Base-by-base conservation (phyloP, 2,888 invertebrate genomes). In the Herminia tarsipennalis region DNA sequence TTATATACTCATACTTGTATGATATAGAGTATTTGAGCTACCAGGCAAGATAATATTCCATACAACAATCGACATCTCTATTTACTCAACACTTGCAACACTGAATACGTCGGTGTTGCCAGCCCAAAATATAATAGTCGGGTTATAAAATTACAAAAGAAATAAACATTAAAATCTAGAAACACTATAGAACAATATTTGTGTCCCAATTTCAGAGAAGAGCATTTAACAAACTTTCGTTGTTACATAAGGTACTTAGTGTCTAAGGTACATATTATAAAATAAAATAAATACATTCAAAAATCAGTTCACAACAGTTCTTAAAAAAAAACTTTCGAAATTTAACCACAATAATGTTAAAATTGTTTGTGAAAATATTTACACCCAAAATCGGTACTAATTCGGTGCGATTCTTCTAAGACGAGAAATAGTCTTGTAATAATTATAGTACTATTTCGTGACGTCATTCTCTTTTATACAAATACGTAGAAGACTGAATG, bases 251-350 rank as follows among this genome's bases (percentile, higher is more conserved):
- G 37, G 49, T 63, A 44, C 54, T 57, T 47, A 40, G 27, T 37
- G 35, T 38, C 56, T 54, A 52, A 49, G 43, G 41, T 67, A 64
- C 36, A 66, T 39, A 27, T 54, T 48, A 48, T 37, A 32, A 51
- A 59, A 61, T 62, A 66, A 62, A 67, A 64, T 63, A 64, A 63
- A 63, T 63, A 63, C 33, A 56, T 64, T 55, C 22, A 70, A 73
- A 70, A 73, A 69, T 75, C 78, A 77, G 75, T 78, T 76, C 75
- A 67, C 63, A 64, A 67, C 65, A 55, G 29, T 52, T 33, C 28
- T 46, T 54, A 45, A 51, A 61, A 25, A 37, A 47, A 38, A 35
- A 13, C 24, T 21, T n/a, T n/a, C n/a, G 16, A 33, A 28, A 1
- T 32, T 27, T 18, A 21, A 34, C 20, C 21, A 21, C 21, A 16